These are phyloP conservation scores for Lycophotia porphyrea DNA, from an alignment of 2,888 invertebrate genomes.

Conservation along the genomic window DNA sequence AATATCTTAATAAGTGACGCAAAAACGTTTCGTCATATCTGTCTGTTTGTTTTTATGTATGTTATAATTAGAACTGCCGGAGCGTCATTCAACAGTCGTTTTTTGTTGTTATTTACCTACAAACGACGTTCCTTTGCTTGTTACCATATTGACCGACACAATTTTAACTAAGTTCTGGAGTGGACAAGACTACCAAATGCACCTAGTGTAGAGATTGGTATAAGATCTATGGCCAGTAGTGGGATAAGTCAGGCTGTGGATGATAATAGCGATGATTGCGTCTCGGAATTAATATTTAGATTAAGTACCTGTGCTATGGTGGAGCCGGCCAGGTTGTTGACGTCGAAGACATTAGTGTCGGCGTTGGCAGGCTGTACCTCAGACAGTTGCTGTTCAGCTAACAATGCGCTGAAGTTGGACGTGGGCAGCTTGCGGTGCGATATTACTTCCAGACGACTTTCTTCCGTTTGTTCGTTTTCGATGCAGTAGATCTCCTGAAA, in stretches of 20 bases:
- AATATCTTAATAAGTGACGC: not conserved
- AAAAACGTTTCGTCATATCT: not conserved
- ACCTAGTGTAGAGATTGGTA: not conserved
- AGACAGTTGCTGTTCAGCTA: conserved; percentile 81
- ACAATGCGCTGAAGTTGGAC: conserved; percentile 82
- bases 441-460: conserved; percentile 78
- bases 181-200: not conserved
- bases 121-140: not conserved
- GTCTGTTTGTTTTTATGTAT: not conserved
- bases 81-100: not conserved
- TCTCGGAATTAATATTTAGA: not conserved
- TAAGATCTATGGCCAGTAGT: not conserved
- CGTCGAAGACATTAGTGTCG: conserved; percentile 60
- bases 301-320: conserved; percentile 79
- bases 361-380: conserved; percentile 71
- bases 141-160: not conserved
- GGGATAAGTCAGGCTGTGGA: not conserved
- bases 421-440: conserved; percentile 77
- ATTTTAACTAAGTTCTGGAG: not conserved
- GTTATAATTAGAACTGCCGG: not conserved
- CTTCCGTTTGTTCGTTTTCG: conserved; percentile 77
- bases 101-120: not conserved
- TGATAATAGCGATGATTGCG: not conserved
- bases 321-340: conserved; percentile 67
- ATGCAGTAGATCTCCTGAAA: conserved; percentile 85